phyloP scores from a whole-genome alignment of 2,888 invertebrate genomes.

The Diadromus collaris region DNA sequence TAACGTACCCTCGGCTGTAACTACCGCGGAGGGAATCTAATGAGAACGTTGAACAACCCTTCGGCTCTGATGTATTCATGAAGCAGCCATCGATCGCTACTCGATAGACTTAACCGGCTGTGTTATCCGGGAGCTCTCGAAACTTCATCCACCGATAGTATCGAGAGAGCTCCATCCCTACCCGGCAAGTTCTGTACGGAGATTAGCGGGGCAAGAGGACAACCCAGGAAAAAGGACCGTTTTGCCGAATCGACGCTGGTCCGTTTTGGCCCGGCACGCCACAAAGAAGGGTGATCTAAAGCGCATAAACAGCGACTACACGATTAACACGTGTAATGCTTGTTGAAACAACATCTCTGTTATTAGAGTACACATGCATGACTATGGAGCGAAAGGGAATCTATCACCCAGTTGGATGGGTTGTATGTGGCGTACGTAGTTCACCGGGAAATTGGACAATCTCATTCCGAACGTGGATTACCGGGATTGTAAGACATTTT shows the following conservation, averaged over 20 bases:
- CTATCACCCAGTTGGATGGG: conserved; percentile 16
- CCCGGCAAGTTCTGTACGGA: not conserved
- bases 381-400: not conserved
- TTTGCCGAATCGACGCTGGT: no score
- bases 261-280: no score
- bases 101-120: conserved; percentile 37
- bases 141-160: not conserved
- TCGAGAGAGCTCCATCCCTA: not conserved
- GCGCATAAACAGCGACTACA: no score
- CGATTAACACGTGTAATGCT: no score
- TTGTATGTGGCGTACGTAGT: conserved; percentile 25
- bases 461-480: conserved; percentile 13
- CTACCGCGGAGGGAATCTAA: conserved; percentile 43
- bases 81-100: conserved; percentile 41
- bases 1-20: conserved; percentile 18
- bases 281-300: no score
- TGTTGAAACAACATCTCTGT: no score
- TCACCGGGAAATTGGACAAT: conserved; percentile 42
- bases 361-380: no score
- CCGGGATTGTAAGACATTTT: conserved; percentile 8
- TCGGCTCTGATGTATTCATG: conserved; percentile 41
- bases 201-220: no score
- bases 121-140: not conserved
- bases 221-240: no score
- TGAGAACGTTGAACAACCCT: conserved; percentile 49